phyloP scores from a whole-genome alignment of 2,113 vertebrate species.

The Chaetodon trifascialis region DNA sequence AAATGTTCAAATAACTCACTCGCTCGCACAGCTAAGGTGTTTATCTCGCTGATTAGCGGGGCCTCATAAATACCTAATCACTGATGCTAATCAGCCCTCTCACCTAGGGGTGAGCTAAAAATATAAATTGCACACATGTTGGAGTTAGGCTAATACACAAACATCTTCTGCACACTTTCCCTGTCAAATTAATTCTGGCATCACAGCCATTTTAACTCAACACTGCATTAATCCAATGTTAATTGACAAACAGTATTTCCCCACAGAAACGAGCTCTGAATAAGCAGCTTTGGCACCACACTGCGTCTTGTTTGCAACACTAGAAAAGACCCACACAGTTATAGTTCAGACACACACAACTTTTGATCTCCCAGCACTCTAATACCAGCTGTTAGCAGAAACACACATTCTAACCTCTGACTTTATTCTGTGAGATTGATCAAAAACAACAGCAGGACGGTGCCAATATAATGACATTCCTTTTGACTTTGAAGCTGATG shows the following conservation, averaged over 20 bases:
- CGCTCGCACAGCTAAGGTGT: conserved; percentile 46
- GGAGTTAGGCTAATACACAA: conserved; percentile 20
- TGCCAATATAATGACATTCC: conserved; percentile 17
- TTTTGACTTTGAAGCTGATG: conserved; percentile 8
- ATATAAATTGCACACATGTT: conserved; percentile 54
- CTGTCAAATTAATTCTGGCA: conserved; percentile 13
- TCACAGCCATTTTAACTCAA: conserved; percentile 25
- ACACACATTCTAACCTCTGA: neutral
- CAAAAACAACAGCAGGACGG: conserved; percentile 20
- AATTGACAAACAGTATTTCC: conserved; percentile 39
- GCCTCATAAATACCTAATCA: conserved; percentile 78
- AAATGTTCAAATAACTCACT: conserved; percentile 38
- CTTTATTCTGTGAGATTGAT: conserved; percentile 7
- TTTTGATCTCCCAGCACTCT: conserved; percentile 23
- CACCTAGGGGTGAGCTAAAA: conserved; percentile 72
- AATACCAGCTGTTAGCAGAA: neutral
- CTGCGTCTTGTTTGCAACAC: conserved; percentile 16
- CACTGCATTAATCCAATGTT: conserved; percentile 38
- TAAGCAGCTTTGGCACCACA: neutral
- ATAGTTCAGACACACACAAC: conserved; percentile 10
- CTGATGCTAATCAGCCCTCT: conserved; percentile 77
- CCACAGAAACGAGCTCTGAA: neutral
- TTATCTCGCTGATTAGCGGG: conserved; percentile 75
- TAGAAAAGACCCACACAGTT: neutral
- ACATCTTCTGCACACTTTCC: conserved; percentile 13